phyloP scores from a whole-genome alignment of 2,888 invertebrate species.

The Pyrochroa serraticornis region DNA sequence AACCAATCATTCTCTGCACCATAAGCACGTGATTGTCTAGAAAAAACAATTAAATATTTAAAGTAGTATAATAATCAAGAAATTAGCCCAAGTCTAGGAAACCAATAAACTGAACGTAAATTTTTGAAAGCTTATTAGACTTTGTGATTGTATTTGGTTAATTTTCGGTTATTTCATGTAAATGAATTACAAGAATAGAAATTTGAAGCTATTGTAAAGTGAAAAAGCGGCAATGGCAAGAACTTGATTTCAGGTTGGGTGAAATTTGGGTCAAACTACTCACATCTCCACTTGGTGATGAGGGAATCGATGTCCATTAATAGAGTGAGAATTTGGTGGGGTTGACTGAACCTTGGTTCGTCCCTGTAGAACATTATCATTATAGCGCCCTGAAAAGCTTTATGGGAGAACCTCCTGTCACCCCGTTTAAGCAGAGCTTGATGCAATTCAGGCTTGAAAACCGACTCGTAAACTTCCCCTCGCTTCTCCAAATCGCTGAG shows the following conservation, averaged over 20 bases:
- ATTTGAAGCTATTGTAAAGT: no score
- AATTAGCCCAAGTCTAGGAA: no score
- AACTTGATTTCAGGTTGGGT: background rate
- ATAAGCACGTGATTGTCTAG: constrained; percentile 97
- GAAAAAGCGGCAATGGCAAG: no score
- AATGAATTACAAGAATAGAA: no score
- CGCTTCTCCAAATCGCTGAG: constrained; percentile 78
- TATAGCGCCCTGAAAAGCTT: constrained; percentile 94
- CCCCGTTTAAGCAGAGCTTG: constrained; percentile 84
- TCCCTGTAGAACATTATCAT: constrained; percentile 98
- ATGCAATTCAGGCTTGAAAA: constrained; percentile 86
- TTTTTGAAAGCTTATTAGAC: no score
- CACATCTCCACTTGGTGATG: constrained; percentile 99
- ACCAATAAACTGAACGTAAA: no score
- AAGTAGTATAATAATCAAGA: background rate
- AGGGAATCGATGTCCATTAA: constrained; percentile 98
- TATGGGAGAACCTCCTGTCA: constrained; percentile 86
- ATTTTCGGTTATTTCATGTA: no score
- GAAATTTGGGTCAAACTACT: constrained; percentile 52
- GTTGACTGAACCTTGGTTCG: constrained; percentile 97
- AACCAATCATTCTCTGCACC: constrained; percentile 99
- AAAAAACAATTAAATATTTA: constrained; percentile 36
- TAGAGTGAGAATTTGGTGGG: constrained; percentile 91
- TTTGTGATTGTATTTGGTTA: no score
- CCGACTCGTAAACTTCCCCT: constrained; percentile 84